Evolutionary conservation across 1,140 invertebrate species (phyloP).

Genomic region (Orchesella cincta): DNA sequence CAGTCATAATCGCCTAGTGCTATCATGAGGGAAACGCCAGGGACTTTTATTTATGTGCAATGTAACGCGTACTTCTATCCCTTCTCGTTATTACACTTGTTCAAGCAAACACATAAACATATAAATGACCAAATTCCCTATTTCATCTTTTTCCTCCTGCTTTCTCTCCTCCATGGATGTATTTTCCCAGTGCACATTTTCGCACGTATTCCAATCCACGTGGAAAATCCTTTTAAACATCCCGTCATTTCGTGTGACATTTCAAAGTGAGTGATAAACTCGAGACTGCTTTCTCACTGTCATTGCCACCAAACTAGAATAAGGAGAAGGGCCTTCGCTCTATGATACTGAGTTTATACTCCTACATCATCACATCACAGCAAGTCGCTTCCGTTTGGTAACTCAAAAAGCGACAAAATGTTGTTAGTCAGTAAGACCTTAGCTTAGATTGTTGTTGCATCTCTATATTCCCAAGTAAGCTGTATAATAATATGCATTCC

Average conservation of each 20-base stretch:
- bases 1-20: not conserved
- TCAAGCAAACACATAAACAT: not conserved
- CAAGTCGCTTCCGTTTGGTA: no score
- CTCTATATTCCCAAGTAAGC: no score
- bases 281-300: not conserved
- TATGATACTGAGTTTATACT: no score
- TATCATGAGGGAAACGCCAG: not conserved
- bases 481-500: no score
- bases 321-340: no score
- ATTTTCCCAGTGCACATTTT: not conserved
- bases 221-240: not conserved
- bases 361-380: no score
- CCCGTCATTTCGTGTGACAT: not conserved
- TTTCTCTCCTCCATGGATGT: not conserved
- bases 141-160: not conserved
- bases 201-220: not conserved
- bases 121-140: not conserved
- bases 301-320: not conserved
- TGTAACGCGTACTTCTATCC: not conserved
- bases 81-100: not conserved
- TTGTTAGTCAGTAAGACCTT: no score
- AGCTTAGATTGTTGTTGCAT: no score
- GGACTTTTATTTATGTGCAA: not conserved
- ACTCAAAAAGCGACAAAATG: no score
- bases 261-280: not conserved